A percentile compares a stretch with the other conserved stretches of the same genome.
These are phyloP conservation scores for Macroteleia sp. DNA, from an alignment of 2,888 invertebrate genomes.

Conservation along the genomic window DNA sequence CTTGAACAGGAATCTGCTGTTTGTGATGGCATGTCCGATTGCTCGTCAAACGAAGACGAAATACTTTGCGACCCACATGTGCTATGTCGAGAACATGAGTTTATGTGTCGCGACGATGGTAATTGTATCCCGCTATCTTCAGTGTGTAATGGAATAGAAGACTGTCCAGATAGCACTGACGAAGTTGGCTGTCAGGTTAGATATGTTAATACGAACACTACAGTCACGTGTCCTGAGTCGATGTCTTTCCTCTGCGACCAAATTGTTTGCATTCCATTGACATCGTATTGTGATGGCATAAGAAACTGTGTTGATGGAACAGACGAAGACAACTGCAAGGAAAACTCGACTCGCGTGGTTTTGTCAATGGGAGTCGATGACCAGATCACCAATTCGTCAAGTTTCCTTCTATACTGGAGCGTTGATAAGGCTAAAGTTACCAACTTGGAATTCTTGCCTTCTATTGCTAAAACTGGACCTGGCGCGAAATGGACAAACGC, in stretches of 20 bases:
- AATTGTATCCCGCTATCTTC: slow-evolving; percentile 85
- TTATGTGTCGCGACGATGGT: slow-evolving; percentile 87
- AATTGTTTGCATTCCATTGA: slow-evolving; percentile 86
- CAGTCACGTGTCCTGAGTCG: slow-evolving; percentile 82
- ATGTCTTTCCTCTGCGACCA: slow-evolving; percentile 87
- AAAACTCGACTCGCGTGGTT: slow-evolving; percentile 85
- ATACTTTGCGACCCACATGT: slow-evolving; percentile 81
- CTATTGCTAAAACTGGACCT: slow-evolving; percentile 85
- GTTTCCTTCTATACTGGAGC: slow-evolving; percentile 88
- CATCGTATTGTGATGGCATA: slow-evolving; percentile 88
- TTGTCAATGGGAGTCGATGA: slow-evolving; percentile 88
- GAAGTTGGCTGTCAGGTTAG: slow-evolving; percentile 83
- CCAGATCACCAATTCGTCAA: slow-evolving; percentile 87
- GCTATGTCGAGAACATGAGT: slow-evolving; percentile 84
- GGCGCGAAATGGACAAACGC: slow-evolving; percentile 86
- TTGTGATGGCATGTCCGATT: slow-evolving; percentile 87
- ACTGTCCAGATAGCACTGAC: slow-evolving; percentile 86
- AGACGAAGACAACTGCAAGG: slow-evolving; percentile 89
- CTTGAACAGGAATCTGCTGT: slow-evolving; percentile 84
- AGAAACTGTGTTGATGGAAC: slow-evolving; percentile 90
- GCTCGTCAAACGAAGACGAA: slow-evolving; percentile 87
- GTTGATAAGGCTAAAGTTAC: slow-evolving; percentile 83
- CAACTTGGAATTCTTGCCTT: slow-evolving; percentile 88
- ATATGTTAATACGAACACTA: neutral
- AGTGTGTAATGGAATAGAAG: slow-evolving; percentile 85